A percentile compares a stretch with the other conserved stretches of the same genome.
These are phyloP conservation scores for Ctena decussata DNA, from an alignment of 2,888 invertebrate species.

Conservation along the genomic window DNA sequence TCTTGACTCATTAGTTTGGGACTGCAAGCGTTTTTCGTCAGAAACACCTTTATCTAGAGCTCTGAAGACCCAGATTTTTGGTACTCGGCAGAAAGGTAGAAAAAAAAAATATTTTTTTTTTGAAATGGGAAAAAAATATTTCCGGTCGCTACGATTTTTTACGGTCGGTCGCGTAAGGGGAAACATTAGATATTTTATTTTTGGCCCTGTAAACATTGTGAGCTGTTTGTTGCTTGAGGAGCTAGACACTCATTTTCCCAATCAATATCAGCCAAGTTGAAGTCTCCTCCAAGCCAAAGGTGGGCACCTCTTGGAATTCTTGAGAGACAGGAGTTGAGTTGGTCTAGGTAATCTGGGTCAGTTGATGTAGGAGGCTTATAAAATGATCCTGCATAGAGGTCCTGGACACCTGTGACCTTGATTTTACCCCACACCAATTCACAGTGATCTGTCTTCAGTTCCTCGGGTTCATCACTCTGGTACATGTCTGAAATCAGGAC, in stretches of 20 bases:
- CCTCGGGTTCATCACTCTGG: constrained; percentile 31
- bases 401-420: constrained; percentile 24
- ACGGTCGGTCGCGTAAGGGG: no score
- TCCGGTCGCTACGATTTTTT: no score
- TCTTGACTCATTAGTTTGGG: no score
- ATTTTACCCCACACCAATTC: constrained; percentile 36
- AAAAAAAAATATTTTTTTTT: no score
- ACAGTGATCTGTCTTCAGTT: constrained; percentile 24
- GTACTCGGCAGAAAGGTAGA: no score
- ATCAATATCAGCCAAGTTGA: no score
- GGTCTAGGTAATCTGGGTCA: constrained; percentile 14
- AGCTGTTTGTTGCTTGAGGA: neutral
- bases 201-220: constrained; percentile 23
- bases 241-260: constrained; percentile 16
- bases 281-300: no score
- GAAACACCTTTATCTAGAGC: no score
- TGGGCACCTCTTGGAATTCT: constrained; percentile 30
- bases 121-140: no score
- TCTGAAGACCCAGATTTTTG: no score
- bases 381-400: constrained; percentile 38
- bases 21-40: no score
- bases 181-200: no score
- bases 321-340: neutral
- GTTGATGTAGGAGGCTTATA: constrained; percentile 45
- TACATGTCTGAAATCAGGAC: constrained; percentile 24